Evolutionary conservation across 92 coral and sea anemone species (phyloP).

Genomic region (Phenganax stokvisi): DNA sequence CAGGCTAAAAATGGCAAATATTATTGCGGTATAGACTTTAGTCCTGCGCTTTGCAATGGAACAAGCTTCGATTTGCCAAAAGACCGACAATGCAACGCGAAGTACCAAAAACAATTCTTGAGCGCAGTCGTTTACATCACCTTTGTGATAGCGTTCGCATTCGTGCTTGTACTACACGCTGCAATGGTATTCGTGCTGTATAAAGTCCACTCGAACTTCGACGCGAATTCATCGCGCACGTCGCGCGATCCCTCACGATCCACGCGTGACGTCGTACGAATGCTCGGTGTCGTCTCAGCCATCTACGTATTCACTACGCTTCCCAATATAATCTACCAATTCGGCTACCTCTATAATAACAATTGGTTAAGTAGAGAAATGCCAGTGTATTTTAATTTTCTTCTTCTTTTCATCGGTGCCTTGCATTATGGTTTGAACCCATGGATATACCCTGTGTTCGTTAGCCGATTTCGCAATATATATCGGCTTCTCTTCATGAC

Average conservation of each 20-base stretch:
- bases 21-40: conserved; percentile 9
- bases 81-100: background rate
- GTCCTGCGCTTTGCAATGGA: background rate
- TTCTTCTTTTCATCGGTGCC: conserved; percentile 1
- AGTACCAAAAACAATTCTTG: background rate
- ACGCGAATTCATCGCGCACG: background rate
- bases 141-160: background rate
- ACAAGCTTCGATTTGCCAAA: background rate
- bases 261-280: conserved; percentile 18
- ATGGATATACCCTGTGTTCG: conserved; percentile 26
- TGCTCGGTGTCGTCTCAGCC: conserved; percentile 26
- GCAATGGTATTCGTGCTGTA: background rate
- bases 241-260: background rate
- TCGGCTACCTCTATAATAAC: conserved; percentile 13
- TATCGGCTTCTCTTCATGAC: background rate
- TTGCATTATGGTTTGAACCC: conserved; percentile 6
- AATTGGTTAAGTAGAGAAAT: background rate
- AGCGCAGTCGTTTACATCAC: background rate
- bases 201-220: background rate
- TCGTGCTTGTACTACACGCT: background rate
- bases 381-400: conserved; percentile 21
- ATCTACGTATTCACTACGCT: conserved; percentile 13
- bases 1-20: background rate
- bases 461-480: conserved; percentile 13
- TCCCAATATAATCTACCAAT: conserved; percentile 12